Base-by-base conservation (phyloP, 2,113 vertebrate species). In the Himantopus leucocephalus region DNA sequence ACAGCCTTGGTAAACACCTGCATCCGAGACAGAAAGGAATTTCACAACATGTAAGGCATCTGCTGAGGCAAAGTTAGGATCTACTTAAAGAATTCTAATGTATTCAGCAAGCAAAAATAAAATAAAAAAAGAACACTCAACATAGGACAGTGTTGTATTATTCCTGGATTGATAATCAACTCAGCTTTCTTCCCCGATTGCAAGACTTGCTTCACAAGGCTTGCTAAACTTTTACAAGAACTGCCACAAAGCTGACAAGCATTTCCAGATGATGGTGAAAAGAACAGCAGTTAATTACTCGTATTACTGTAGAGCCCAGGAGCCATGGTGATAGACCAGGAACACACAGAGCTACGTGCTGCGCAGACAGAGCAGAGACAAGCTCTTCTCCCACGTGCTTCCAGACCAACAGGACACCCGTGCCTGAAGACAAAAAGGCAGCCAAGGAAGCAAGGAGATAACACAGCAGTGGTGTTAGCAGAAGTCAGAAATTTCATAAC, bases 331-430 rank as follows among this genome's bases (percentile, higher is more conserved):
- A 37, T 0, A 23, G 55, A 45, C 18, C 24, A 32, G 80, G 50
- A 70, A 15, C 30, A 68, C 17, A 4, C 4, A 7, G 47, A 78
- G 32, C 62, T 26, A 27, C 1, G 1, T 0, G 1, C 37, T n/a
- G 26, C 10, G 5, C 60, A 43, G 35, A 1, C 9, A 26, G 81
- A 34, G 47, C 43, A 34, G 34, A 20, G 37, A 41, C 24, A 58
- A 45, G 4, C 56, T 66, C 72, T 71, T n/a, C 10, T 32, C 39
- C 22, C 17, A 5, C 0, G 0, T 10, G 8, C 21, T 68, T 15
- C 34, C 29, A 48, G 48, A 70, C 35, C 45, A 78, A 43, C 30
- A 59, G 41, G 19, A 81, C 50, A 53, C 9, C 0, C 0, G 24
- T 27, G 66, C 71, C 63, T 29, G 43, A 39, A 75, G 48, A 78